Evolutionary conservation across 2,797 vertebrate genomes (phyloP).

Genomic region (Scyliorhinus canicula): DNA sequence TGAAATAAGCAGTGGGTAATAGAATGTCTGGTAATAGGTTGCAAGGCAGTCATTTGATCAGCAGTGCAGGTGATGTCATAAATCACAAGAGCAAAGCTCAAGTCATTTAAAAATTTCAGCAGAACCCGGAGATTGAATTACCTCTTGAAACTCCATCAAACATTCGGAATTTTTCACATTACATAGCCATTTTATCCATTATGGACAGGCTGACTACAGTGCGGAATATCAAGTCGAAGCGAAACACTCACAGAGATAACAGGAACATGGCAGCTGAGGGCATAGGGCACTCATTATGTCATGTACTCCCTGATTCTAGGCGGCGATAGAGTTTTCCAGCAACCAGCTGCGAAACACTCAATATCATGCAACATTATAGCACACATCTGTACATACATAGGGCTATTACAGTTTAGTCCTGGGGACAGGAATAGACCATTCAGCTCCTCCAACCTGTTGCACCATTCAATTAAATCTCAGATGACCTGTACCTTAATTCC

Average conservation of each 20-base stretch:
- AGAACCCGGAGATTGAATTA: constrained; percentile 2
- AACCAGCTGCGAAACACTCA: not conserved
- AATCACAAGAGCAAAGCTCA: constrained; percentile 14
- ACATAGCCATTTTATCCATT: constrained; percentile 9
- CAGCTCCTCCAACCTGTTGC: not conserved
- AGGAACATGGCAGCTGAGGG: constrained; percentile 10
- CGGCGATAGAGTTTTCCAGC: not conserved
- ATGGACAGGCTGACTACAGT: constrained; percentile 38
- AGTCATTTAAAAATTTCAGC: constrained; percentile 26
- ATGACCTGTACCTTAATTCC: not conserved
- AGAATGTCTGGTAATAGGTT: not conserved
- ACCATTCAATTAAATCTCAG: not conserved
- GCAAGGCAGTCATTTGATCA: not conserved
- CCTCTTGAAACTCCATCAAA: constrained; percentile 12
- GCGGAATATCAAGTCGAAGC: not conserved
- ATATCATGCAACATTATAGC: not conserved
- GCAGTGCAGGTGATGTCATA: not conserved
- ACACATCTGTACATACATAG: not conserved
- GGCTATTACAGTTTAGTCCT: not conserved
- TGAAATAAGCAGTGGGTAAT: constrained; percentile 24
- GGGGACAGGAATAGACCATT: not conserved
- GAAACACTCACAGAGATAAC: constrained; percentile 17
- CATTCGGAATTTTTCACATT: not conserved
- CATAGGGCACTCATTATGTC: not conserved
- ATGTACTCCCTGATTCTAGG: not conserved